Evolutionary conservation across 2,797 vertebrate genomes (phyloP), one percentile per base, ranked within the genome.

Genomic region (Emys orbicularis): DNA sequence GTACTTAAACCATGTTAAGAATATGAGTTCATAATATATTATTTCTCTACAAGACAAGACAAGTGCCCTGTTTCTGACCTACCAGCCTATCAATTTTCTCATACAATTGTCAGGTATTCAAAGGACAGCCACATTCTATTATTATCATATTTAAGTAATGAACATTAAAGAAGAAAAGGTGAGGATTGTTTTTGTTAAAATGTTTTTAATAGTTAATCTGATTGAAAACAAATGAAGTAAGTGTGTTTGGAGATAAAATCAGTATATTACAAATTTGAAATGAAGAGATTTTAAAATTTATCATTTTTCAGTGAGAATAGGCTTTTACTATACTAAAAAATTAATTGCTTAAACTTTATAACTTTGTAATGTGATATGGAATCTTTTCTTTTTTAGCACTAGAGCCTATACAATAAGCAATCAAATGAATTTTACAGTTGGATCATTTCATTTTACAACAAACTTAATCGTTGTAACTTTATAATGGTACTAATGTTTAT

Each of bases 361-460:
- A 84, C 89, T 95, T 96, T 8, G 31, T 96, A 95, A 95, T 88
- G 90, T 90, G 79, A 86, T 89, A 84, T 80, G 84, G 79, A 65
- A 90, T 92, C 50, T 88, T 94, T 96, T 97, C 91, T 91, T 95
- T 86, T 91, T 86, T 79, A 76, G 85, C 72, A 90, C 85, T 95
- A 90, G 88, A 61, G 54, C 94, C 82, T 29, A 12, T 86, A 65
- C 31, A 96, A 96, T 49, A 91, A 94, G 92, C 96, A 95, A 91
- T 86, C 87, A 96, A 94, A 94, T 90, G 53, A n/a, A 25, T 95
- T 98, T 97, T 97, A 96, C 76, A 94, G 84, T 92, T 97, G 89
- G 59, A 94, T 89, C 0, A 94, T 96, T 96, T 95, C 23, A 89
- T 96, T 97, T 97, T 97, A 91, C 90, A 96, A 96, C 85, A 91